Evolutionary conservation across 1,140 invertebrate genomes (phyloP), one percentile per base, ranked within the genome.

Genomic region (Pseudomyrmex flavicornis): DNA sequence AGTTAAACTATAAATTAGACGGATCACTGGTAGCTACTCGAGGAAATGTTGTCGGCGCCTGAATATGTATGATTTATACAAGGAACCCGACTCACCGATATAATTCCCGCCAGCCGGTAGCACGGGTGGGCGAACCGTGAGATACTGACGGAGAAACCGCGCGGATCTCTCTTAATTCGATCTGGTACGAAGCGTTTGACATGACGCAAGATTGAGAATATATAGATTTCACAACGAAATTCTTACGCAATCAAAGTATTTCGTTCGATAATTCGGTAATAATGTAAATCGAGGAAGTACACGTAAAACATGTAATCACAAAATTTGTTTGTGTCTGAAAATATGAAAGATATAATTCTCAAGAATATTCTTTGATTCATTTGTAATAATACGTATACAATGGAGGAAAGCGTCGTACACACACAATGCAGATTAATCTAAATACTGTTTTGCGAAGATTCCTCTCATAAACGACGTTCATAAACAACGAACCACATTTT

Each of bases 1-100:
- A 94, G 93, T 94, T 94, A 93, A 94, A 94, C 93, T 94, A 94
- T 94, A 94, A 94, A 94, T 94, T 94, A 94, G 91, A 94, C 92
- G 93, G 93, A 94, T 94, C 93, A 94, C 92, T 93, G 91, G 92
- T 94, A 93, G 91, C 91, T 94, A 93, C 90, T 93, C 91, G 90
- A 91, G 93, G 94, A 94, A 93, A 93, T 91, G 92, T 93, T 94
- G 93, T 93, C 92, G 89, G 88, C 90, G 91, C 85, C 90, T 94
- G 93, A 94, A 94, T 94, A 93, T 94, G 92, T 91, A 93, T 94
- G 93, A 93, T 94, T 94, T 93, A 94, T 93, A 91, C 91, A 91
- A 91, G 91, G 88, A 91, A 92, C 89, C 90, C 90, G 80, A 89
- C 91, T 89, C 90, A 91, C 93, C 86, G 92, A 92, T 91, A 92